Conservation (phyloP, 2,113 vertebrate species). For the Chaenocephalus aceratus region DNA sequence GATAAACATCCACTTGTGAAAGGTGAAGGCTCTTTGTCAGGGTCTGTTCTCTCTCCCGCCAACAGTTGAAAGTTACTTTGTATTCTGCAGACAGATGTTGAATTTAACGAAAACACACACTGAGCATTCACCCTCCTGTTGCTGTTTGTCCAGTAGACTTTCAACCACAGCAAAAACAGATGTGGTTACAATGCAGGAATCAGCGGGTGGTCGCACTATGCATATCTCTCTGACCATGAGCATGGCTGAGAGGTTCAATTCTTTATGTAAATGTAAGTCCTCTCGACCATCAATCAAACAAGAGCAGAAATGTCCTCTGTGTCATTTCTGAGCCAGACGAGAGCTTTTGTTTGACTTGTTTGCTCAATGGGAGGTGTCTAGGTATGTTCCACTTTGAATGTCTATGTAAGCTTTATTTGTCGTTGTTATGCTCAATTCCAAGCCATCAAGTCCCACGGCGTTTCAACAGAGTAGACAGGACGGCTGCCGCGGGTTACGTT, state of each 20-base stretch:
- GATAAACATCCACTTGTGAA: constrained; percentile 53
- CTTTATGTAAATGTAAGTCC: not conserved
- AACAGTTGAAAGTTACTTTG: constrained; percentile 44
- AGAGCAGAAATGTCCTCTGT: constrained; percentile 8
- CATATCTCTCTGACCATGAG: not conserved
- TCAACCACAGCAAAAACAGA: constrained; percentile 51
- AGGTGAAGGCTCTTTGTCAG: constrained; percentile 56
- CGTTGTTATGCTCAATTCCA: constrained; percentile 6
- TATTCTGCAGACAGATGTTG: constrained; percentile 59
- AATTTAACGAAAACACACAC: constrained; percentile 47
- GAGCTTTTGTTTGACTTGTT: constrained; percentile 51
- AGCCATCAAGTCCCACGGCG: constrained; percentile 22
- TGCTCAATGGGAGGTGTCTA: constrained; percentile 42
- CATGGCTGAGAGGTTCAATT: not conserved
- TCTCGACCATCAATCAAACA: not conserved
- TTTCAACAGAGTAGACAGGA: constrained; percentile 32
- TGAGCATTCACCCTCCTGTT: constrained; percentile 13
- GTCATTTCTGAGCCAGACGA: constrained; percentile 4
- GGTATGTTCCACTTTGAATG: constrained; percentile 30
- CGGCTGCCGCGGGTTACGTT: not conserved
- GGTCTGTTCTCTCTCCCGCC: constrained; percentile 43
- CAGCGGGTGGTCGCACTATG: not conserved
- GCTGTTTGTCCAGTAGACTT: constrained; percentile 19
- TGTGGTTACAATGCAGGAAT: constrained; percentile 42
- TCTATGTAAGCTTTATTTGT: constrained; percentile 62